Percentiles rank a stretch among this genome's conserved stretches.
phyloP scores from a whole-genome alignment of 2,888 invertebrate genomes.

The Dimorphilus gyrociliatus region DNA sequence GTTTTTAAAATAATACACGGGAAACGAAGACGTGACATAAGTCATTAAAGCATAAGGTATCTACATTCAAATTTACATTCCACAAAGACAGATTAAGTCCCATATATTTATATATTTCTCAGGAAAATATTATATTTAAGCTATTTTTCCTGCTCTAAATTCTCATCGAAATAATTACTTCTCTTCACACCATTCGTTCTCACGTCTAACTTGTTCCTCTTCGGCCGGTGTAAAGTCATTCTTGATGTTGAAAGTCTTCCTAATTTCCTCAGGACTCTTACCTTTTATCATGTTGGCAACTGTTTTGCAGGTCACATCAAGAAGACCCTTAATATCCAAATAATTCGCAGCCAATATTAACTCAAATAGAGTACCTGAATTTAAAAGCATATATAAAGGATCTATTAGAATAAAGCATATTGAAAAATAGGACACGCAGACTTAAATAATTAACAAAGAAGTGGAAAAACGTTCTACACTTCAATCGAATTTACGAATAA shows the following conservation, averaged over 20 bases:
- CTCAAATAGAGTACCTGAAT: slow-evolving; percentile 83
- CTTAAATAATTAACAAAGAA: too few species aligned
- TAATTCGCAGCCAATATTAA: slow-evolving; percentile 91
- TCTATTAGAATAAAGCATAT: too few species aligned
- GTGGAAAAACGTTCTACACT: too few species aligned
- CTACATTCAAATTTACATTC: slow-evolving; percentile 6
- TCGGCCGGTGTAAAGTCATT: slow-evolving; percentile 84
- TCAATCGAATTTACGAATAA: too few species aligned
- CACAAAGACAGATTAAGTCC: slow-evolving; percentile 7
- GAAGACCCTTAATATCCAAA: slow-evolving; percentile 65
- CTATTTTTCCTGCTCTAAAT: too few species aligned
- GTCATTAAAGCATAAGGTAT: background rate
- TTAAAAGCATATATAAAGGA: too few species aligned
- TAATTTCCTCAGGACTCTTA: slow-evolving; percentile 89
- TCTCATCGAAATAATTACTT: too few species aligned
- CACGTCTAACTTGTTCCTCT: slow-evolving; percentile 50
- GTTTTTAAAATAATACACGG: too few species aligned
- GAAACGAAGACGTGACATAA: too few species aligned
- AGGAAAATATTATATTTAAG: too few species aligned
- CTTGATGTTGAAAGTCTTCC: slow-evolving; percentile 90
- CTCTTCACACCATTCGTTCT: slow-evolving; percentile 40
- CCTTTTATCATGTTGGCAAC: slow-evolving; percentile 97
- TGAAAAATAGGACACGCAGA: too few species aligned
- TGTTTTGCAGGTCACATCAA: slow-evolving; percentile 95
- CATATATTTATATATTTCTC: too few species aligned